Base-by-base conservation (phyloP, 2,797 vertebrate species). In the Lithobates pipiens region DNA sequence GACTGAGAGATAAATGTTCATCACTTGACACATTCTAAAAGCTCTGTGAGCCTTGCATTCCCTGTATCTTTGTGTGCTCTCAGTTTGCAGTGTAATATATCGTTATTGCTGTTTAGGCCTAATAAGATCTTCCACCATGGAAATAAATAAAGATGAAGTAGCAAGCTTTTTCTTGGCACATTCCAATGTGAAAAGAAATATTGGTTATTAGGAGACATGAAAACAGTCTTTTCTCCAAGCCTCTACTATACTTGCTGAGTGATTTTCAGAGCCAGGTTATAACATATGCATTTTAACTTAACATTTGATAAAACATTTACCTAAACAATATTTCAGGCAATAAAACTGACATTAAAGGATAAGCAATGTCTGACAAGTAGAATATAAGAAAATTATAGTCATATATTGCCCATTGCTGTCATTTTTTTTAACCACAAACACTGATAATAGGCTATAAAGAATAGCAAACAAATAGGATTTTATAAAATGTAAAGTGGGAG, bases 21-120 rank as follows among this genome's bases (percentile, higher is more conserved):
- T 76, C 46, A 84, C 44, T 36, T 16, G 67, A 16, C 42, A 77
- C 70, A 63, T 77, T 76, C 73, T 50, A 34, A 6, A 44, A 68
- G 69, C 76, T 82, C 39, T 29, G 10, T n/a, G 57, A 67, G 39
- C 18, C 63, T 74, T 3, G 7, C 61, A n/a, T 68, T 36, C 61
- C 27, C n/a, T 77, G 67, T 9, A n/a, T 44, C 67, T 77, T 46
- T 32, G 34, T 65, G 69, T 80, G 70, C 15, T 75, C 21, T 74
- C 42, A 46, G 71, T 77, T 42, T 86, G n/a, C 65, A 57, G n/a
- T 70, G 36, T 80, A 80, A 80, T 70, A 32, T 61, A 76, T 71
- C 21, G 61, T 81, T 86, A 81, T 70, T 86, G 77, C 70, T 80
- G 77, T 57, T 85, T 81, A 67, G 63, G 34, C 32, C 76, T 79